Percentiles rank a stretch among this genome's conserved stretches.
Conservation (phyloP, 2,797 vertebrate genomes). For the Silurus aristotelis region DNA sequence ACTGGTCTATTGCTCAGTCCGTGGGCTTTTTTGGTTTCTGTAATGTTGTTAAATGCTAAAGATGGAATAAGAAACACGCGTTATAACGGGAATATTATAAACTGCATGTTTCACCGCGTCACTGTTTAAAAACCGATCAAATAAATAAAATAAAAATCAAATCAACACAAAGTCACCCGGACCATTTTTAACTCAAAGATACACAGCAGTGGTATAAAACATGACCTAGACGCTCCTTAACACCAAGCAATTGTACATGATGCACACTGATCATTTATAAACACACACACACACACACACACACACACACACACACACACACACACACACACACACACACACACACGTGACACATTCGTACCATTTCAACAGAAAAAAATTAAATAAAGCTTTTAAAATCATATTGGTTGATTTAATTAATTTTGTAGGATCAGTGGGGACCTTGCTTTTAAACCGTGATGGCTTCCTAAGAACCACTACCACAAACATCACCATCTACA, state of each 20-base stretch:
- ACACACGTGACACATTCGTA: not conserved
- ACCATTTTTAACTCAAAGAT: no score
- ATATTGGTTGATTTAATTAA: not conserved
- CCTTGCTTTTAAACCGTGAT: not conserved
- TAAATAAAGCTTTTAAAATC: not conserved
- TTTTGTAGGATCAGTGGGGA: not conserved
- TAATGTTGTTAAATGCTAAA: not conserved
- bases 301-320: no score
- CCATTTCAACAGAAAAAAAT: not conserved
- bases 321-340: no score
- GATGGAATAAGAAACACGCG: not conserved
- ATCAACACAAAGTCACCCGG: no score
- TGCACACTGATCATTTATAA: not conserved
- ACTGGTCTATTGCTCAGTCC: not conserved
- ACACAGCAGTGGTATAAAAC: not conserved
- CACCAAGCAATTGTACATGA: not conserved
- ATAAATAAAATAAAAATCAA: no score
- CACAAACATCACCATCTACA: not conserved
- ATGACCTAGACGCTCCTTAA: not conserved
- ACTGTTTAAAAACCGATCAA: no score
- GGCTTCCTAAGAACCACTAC: not conserved
- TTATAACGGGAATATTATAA: not conserved
- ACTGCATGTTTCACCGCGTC: no score
- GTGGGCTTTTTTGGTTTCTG: not conserved
- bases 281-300: no score